These are phyloP conservation scores for Oxyteleia sp. DNA, from an alignment of 2,888 invertebrate genomes.

Conservation along the genomic window DNA sequence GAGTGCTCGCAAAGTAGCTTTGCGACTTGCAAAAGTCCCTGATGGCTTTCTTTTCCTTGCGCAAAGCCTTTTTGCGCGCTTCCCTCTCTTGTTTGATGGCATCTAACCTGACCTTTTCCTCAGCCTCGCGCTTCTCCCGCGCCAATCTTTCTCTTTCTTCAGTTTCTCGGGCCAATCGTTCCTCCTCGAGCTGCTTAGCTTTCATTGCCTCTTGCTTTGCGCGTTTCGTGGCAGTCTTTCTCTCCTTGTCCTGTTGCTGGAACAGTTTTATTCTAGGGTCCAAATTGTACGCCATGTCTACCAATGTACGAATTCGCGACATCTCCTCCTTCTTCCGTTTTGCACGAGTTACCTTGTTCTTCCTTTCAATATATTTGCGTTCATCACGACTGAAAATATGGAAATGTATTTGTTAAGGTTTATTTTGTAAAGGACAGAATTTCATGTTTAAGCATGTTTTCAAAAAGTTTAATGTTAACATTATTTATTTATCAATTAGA, in stretches of 20 bases:
- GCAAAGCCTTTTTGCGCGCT: constrained; percentile 93
- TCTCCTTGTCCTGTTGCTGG: constrained; percentile 97
- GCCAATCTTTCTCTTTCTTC: constrained; percentile 89
- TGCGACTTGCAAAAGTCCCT: constrained; percentile 93
- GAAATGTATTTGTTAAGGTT: too few species aligned
- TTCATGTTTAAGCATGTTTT: too few species aligned
- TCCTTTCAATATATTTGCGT: constrained; percentile 99
- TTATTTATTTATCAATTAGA: too few species aligned
- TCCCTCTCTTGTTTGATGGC: constrained; percentile 95
- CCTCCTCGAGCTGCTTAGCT: constrained; percentile 94
- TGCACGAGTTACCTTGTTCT: constrained; percentile 97
- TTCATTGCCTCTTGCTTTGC: constrained; percentile 95
- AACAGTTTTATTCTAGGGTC: constrained; percentile 98
- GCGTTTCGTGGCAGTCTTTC: constrained; percentile 95
- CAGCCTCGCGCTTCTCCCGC: constrained; percentile 93
- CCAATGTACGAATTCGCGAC: constrained; percentile 95
- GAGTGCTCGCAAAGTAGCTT: constrained; percentile 92
- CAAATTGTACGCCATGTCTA: constrained; percentile 97
- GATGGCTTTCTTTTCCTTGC: constrained; percentile 94
- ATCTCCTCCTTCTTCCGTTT: constrained; percentile 99
- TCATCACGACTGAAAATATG: constrained; percentile 92
- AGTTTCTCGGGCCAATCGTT: constrained; percentile 92
- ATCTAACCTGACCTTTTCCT: constrained; percentile 94
- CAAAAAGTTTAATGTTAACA: too few species aligned
- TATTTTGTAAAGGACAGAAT: too few species aligned